Evolutionary conservation across 2,113 vertebrate genomes (phyloP), one percentile per base, ranked within the genome.

Genomic region (Carettochelys insculpta): DNA sequence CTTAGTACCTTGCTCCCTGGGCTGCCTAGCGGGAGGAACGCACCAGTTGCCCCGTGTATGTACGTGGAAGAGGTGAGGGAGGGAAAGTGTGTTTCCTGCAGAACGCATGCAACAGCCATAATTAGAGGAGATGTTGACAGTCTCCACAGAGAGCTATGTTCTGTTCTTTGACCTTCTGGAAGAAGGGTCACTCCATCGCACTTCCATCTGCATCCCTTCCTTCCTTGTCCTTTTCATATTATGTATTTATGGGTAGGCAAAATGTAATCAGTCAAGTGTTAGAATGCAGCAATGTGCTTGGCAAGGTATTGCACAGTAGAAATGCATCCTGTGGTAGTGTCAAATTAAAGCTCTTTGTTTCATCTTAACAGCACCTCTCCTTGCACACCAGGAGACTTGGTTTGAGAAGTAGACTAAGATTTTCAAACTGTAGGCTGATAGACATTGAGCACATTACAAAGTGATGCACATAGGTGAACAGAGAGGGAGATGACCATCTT

Each of bases 171-270:
- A 68, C 52, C 24, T 75, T 71, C 38, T 71, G 10, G 71, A 75
- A 45, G 5, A 0, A 0, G 54, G 73, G 24, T 82, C 53, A 45
- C 34, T 43, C 29, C 45, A 16, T 78, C 14, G 5, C 58, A 3
- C 11, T 14, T 16, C 12, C 1, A 2, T 1, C 43, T 8, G 3
- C 7, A 2, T 22, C 3, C 20, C 8, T 19, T 8, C 13, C 3
- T 19, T 43, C 48, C 1, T 27, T 78, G 86, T 77, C 22, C 4
- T 48, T n/a, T 92, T n/a, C 54, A 25, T 85, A 29, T 0, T 0
- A 24, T 34, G 14, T 48, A 19, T 41, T 20, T 48, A 2, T 38
- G 76, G 77, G 31, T 79, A 53, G 77, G 50, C 41, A 79, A 79
- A 76, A 24, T 2, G 38, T 11, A 43, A 41, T 45, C 34, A 51